Evolutionary conservation across 2,888 invertebrate genomes (phyloP).

Genomic region (Amphimallon solstitiale): DNA sequence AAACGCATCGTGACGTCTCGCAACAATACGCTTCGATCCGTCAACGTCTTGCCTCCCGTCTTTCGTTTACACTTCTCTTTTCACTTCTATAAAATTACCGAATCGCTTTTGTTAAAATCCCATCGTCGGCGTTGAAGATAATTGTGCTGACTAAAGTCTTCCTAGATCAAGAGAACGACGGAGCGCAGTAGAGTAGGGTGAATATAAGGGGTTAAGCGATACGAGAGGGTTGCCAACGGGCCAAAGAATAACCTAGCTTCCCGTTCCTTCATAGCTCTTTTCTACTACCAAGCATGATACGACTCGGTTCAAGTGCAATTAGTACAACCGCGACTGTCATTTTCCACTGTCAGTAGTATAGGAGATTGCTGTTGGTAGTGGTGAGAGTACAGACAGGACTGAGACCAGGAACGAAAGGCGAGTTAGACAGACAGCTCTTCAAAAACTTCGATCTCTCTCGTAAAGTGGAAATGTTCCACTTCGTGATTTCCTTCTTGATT

Average conservation of each 20-base stretch:
- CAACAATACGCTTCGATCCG: constrained; percentile 27
- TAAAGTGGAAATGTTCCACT: constrained; percentile 50
- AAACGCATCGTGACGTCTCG: constrained; percentile 21
- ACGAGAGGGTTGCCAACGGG: neutral
- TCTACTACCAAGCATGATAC: constrained; percentile 26
- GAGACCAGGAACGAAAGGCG: constrained; percentile 8
- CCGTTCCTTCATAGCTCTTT: neutral
- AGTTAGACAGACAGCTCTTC: constrained; percentile 47
- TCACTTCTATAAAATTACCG: constrained; percentile 30
- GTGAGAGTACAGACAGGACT: neutral
- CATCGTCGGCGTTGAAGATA: constrained; percentile 40
- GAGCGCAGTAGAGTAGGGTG: constrained; percentile 16
- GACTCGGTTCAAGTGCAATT: constrained; percentile 51
- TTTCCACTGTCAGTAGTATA: constrained; percentile 46
- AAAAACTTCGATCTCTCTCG: constrained; percentile 47
- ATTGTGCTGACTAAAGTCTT: constrained; percentile 47
- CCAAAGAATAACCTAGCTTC: constrained; percentile 7
- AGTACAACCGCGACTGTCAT: constrained; percentile 52
- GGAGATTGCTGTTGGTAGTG: neutral
- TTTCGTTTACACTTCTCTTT: neutral
- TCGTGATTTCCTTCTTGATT: constrained; percentile 49
- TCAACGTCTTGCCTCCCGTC: constrained; percentile 21
- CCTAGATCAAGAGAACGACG: constrained; percentile 29
- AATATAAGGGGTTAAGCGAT: constrained; percentile 4
- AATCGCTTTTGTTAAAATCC: constrained; percentile 42